Conservation (phyloP, 2,797 vertebrate species). For the Champsocephalus gunnari region DNA sequence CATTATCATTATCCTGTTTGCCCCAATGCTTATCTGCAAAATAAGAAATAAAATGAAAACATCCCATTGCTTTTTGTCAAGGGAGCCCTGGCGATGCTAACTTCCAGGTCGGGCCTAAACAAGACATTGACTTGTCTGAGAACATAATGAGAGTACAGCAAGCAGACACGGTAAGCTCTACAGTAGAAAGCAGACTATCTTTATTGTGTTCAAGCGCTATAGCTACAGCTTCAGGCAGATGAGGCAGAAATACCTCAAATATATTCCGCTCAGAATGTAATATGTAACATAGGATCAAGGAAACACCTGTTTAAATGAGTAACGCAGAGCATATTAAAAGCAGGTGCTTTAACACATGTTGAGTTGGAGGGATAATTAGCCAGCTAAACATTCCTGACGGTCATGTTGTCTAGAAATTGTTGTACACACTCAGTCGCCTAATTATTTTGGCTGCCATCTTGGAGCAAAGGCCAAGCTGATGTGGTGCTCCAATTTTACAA, state of each 20-base stretch:
- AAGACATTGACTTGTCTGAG: too few species aligned
- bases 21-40: too few species aligned
- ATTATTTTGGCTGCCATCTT: background rate
- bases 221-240: slow-evolving; percentile 19
- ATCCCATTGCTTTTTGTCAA: too few species aligned
- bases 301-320: slow-evolving; percentile 55
- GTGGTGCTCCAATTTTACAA: background rate
- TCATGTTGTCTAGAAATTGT: slow-evolving; percentile 2
- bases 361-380: slow-evolving; percentile 31
- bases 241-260: slow-evolving; percentile 15
- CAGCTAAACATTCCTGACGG: slow-evolving; percentile 25
- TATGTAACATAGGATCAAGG: slow-evolving; percentile 21
- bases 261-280: slow-evolving; percentile 18
- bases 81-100: too few species aligned
- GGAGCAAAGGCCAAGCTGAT: background rate
- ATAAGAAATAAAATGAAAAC: too few species aligned
- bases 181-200: background rate
- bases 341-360: slow-evolving; percentile 56
- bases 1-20: too few species aligned
- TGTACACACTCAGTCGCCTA: background rate
- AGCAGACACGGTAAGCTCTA: background rate
- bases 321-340: slow-evolving; percentile 21
- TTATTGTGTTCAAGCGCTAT: background rate
- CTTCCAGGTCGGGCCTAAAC: too few species aligned
- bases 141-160: background rate